Base-by-base conservation (phyloP, 2,888 invertebrate species). In the Octodonta nipae region DNA sequence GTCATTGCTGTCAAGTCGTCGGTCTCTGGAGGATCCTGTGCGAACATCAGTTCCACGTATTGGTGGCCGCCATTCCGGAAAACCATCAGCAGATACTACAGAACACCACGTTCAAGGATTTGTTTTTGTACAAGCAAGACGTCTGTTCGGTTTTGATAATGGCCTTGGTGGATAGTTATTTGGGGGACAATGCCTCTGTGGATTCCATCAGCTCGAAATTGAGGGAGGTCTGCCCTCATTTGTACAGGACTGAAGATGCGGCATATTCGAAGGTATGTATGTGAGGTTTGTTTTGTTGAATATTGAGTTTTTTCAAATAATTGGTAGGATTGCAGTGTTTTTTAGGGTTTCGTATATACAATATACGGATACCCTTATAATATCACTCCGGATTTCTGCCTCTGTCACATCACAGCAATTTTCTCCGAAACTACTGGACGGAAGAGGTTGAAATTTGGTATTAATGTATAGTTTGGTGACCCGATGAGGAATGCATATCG, bases 241-340 rank as follows among this genome's bases (percentile, higher is more conserved):
- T 98, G 14, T 98, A 93, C 58, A 79, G 85, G 41, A 79, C 79
- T 49, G 95, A 96, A 66, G 96, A 98, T 63, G 95, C 93, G 3
- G 84, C 88, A 7, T 89, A 88, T 49, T 88, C 93, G 2, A 93
- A 93, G 68, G 89, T 87, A 60, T 53, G 45, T 34, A n/a, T n/a
- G n/a, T n/a, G n/a, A 7, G 5, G 3, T 5, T 12, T 31, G 22
- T 10, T 16, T 15, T 22, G 11, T 10, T 22, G n/a, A 10, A 22
- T 22, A 22, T 3, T 22, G 3, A 11, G n/a, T 22, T 22, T 20
- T 20, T 20, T 20, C n/a, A n/a, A n/a, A n/a, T n/a, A n/a, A n/a
- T n/a, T n/a, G n/a, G n/a, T n/a, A n/a, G n/a, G n/a, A n/a, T n/a
- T n/a, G n/a, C n/a, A n/a, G n/a, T n/a, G n/a, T n/a, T n/a, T n/a